A percentile compares a stretch with the other conserved stretches of the same genome.
Conservation (phyloP, 1,140 invertebrate genomes). For the Oncopodura yosiiana region DNA sequence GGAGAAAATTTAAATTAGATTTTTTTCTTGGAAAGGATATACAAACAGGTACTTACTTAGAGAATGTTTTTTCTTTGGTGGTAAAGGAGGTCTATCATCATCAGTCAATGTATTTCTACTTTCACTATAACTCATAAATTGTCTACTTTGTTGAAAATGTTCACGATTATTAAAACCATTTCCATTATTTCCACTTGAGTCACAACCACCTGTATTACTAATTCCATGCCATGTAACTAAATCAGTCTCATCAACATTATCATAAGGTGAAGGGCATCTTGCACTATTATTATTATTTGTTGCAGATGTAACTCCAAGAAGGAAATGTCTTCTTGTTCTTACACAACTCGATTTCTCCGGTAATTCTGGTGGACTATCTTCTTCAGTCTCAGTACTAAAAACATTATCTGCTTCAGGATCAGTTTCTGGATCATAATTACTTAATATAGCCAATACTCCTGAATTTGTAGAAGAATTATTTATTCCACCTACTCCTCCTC, state of each 20-base stretch:
- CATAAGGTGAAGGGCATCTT: constrained; percentile 30
- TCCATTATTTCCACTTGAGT: neutral
- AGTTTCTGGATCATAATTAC: constrained; percentile 25
- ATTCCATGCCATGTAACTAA: constrained; percentile 18
- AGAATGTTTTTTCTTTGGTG: constrained; percentile 35
- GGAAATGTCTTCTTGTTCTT: constrained; percentile 1
- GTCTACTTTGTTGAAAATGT: constrained; percentile 6
- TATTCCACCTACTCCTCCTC: neutral
- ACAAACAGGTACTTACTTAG: constrained; percentile 23
- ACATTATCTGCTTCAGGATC: constrained; percentile 28
- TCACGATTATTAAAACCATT: neutral
- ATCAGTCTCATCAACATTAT: constrained; percentile 29
- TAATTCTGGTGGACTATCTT: constrained; percentile 20
- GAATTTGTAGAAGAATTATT: too few relatives aligned
- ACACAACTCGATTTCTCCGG: constrained; percentile 21
- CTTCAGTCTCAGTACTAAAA: constrained; percentile 16
- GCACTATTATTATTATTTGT: neutral
- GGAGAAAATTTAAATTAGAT: neutral
- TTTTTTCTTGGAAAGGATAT: neutral
- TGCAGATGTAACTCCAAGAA: neutral
- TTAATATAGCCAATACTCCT: constrained; percentile 7
- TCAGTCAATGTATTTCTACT: constrained; percentile 27
- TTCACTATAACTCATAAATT: constrained; percentile 31
- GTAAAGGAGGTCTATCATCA: constrained; percentile 31
- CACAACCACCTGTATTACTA: neutral